Evolutionary conservation across 2,797 vertebrate species (phyloP).

Genomic region (Pangasius djambal): DNA sequence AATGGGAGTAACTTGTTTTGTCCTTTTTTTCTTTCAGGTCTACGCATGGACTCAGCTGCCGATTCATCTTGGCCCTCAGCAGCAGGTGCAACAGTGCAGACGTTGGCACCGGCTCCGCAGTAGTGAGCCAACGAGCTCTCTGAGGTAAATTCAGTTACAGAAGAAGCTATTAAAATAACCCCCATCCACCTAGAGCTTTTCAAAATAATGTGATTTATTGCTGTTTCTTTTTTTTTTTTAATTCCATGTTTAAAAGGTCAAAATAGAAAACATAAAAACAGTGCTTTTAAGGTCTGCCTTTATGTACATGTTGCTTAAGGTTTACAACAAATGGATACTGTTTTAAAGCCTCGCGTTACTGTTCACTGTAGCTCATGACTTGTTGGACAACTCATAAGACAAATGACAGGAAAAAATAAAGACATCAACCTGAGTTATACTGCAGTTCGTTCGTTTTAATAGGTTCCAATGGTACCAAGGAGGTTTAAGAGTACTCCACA

Average conservation of each 20-base stretch:
- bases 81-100: conserved; percentile 45
- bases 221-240: background rate
- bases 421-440: background rate
- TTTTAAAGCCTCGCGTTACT: background rate
- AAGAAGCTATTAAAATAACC: conserved; percentile 54
- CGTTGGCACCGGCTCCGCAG: conserved; percentile 28
- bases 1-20: background rate
- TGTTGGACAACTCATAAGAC: background rate
- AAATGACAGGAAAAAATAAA: background rate
- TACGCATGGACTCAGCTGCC: background rate
- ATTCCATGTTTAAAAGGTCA: background rate
- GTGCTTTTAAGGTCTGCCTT: background rate
- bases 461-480: background rate
- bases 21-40: background rate
- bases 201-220: background rate
- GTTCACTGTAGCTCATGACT: background rate
- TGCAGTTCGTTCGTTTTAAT: background rate
- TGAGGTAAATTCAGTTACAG: conserved; percentile 53
- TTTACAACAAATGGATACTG: background rate
- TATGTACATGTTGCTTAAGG: background rate
- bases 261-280: background rate
- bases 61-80: background rate
- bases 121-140: conserved; percentile 41
- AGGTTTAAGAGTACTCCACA: background rate
- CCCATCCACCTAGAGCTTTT: background rate